phyloP scores from a whole-genome alignment of 2,113 vertebrate species.

The Rhodinocichla rosea region DNA sequence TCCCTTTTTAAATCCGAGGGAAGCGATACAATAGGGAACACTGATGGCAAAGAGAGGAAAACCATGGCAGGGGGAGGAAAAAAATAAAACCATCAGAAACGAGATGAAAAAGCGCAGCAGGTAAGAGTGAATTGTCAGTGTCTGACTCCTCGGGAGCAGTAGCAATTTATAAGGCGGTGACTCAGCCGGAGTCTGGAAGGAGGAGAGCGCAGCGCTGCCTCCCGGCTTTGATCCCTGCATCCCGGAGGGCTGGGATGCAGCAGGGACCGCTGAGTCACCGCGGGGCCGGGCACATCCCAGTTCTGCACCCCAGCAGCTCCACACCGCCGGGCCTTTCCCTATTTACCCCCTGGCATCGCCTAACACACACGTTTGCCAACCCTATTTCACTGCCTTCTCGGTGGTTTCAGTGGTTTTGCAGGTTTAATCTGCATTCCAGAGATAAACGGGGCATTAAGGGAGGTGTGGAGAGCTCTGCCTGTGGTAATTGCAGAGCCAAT shows the following conservation, averaged over 20 bases:
- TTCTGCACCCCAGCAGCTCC: no score
- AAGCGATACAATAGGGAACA: neutral
- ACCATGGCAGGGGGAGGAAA: neutral
- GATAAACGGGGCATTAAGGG: neutral
- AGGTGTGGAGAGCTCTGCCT: neutral
- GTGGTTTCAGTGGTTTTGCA: neutral
- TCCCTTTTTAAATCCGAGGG: neutral
- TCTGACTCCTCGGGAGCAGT: neutral
- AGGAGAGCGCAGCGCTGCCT: fast-evolving
- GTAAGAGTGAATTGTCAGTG: neutral
- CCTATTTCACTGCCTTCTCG: fast-evolving
- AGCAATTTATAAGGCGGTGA: neutral
- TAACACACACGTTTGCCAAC: fast-evolving
- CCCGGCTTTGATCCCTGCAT: neutral
- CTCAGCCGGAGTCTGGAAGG: neutral
- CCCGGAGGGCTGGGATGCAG: neutral
- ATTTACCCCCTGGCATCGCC: neutral
- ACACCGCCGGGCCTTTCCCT: fast-evolving
- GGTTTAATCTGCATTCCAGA: neutral
- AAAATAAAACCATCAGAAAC: neutral
- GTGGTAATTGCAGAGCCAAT: neutral
- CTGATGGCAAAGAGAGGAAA: neutral
- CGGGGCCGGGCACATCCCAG: fast-evolving
- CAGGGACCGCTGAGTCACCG: neutral
- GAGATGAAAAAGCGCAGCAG: neutral